Base-by-base conservation (phyloP, 2,888 invertebrate genomes). In the Punctoribates punctum region DNA sequence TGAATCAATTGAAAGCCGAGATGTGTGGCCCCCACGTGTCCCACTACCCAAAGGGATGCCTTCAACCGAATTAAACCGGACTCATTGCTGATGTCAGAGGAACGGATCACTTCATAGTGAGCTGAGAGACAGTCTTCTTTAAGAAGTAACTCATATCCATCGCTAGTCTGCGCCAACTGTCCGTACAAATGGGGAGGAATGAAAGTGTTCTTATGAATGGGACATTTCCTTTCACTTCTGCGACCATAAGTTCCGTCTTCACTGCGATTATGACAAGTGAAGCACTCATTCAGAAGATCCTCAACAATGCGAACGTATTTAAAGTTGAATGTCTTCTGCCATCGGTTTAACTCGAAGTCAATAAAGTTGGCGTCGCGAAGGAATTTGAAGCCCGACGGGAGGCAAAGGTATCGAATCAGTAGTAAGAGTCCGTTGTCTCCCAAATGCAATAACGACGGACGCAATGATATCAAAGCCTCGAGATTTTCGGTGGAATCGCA, bases 301-400 rank as follows among this genome's bases (percentile, higher is more conserved):
- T 98, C 98, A 46, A 97, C 90, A 38, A 96, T 85, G 15, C 91
- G 88, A 3, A 95, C 94, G 85, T 98, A 98, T 81, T 92, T 86
- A 74, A 81, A 73, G 75, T 78, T 78, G 60, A 79, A 80, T 9
- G 73, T 65, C 75, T 83, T 82, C 42, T 88, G 88, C 94, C 94
- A 95, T 81, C 89, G 89, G 77, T 90, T 89, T 76, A 94, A 86
- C 84, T 93, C 91, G 80, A 88, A 88, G 81, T 88, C 86, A 29
- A 92, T 86, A 81, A 88, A 88, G 78, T 88, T 88, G 29, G 88
- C 86, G 78, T 88, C 87, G 65, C 84, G 86, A 20, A 89, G 86
- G 80, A 88, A 87, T 80, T 88, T 87, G 79, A 90, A 90, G 1
- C 92, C 91, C 23, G 87, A 87, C 0, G 89, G 88, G 1, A 90